A percentile compares a stretch with the other conserved stretches of the same genome.
phyloP scores from a whole-genome alignment of 2,113 vertebrate genomes.

The Solenodon paradoxus region DNA sequence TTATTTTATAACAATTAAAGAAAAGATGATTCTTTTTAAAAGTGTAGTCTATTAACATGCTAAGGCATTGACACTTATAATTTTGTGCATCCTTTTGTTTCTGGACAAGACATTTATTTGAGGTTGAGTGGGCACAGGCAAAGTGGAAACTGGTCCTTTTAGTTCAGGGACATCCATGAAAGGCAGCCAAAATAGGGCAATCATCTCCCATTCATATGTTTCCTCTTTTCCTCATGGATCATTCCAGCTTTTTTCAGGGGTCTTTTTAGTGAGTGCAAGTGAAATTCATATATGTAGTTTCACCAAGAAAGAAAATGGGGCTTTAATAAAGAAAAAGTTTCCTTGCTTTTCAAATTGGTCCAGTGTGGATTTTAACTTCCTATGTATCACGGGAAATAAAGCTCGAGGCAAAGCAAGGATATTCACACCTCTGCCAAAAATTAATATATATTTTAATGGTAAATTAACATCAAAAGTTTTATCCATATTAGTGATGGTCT shows the following conservation, averaged over 20 bases:
- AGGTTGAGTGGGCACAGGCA: background rate
- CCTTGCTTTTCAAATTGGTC: slow-evolving; percentile 48
- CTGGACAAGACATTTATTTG: background rate
- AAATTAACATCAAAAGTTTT: slow-evolving; percentile 70
- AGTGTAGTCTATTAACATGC: background rate
- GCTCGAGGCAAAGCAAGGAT: slow-evolving; percentile 62
- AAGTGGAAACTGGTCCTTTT: background rate
- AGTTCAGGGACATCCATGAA: background rate
- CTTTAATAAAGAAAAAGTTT: slow-evolving; percentile 63
- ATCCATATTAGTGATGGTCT: slow-evolving; percentile 67
- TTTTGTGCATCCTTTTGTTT: background rate
- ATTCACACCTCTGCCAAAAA: slow-evolving; percentile 71
- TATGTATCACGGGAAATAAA: slow-evolving; percentile 60
- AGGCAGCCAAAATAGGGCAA: background rate
- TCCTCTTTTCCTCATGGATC: background rate
- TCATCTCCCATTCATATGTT: background rate
- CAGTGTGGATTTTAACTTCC: slow-evolving; percentile 51
- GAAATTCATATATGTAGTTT: slow-evolving; percentile 15
- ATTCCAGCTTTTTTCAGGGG: background rate
- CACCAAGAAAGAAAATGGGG: slow-evolving; percentile 59
- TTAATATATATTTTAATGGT: slow-evolving; percentile 70
- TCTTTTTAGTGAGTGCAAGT: slow-evolving; percentile 9
- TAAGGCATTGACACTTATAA: background rate
- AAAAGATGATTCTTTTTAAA: background rate
- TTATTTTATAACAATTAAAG: background rate